Evolutionary conservation across 2,113 vertebrate species (phyloP).

Genomic region (Rhinogobius similis): DNA sequence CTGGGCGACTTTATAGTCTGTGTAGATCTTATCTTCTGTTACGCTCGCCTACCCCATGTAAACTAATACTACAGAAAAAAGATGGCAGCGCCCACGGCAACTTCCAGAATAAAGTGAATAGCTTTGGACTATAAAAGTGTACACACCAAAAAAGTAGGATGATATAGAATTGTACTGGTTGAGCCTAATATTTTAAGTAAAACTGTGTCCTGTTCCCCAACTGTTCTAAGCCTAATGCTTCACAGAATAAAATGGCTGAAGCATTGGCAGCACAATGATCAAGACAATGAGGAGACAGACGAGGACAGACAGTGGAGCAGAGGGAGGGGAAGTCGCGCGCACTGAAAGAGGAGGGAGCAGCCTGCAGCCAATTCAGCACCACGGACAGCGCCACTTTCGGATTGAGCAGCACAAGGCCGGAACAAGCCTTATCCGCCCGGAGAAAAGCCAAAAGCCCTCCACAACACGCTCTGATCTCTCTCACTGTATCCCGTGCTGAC

Average conservation of each 20-base stretch:
- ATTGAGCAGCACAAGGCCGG: constrained; percentile 61
- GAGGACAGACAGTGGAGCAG: constrained; percentile 6
- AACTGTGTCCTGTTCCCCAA: neutral
- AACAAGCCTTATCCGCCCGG: constrained; percentile 67
- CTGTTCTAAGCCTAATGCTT: neutral
- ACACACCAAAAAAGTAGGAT: no score
- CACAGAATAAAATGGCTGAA: constrained; percentile 12
- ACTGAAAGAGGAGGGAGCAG: constrained; percentile 37
- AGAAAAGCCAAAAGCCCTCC: constrained; percentile 68
- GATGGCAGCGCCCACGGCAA: no score
- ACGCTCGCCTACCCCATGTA: no score
- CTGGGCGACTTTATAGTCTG: no score
- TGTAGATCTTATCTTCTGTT: no score
- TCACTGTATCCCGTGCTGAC: constrained; percentile 22
- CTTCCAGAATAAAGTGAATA: no score
- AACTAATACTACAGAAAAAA: no score
- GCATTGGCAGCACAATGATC: constrained; percentile 20
- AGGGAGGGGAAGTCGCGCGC: constrained; percentile 2
- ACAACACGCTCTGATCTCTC: constrained; percentile 64
- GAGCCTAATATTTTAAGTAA: neutral
- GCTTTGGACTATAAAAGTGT: no score
- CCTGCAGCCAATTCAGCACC: constrained; percentile 63
- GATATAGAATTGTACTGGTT: no score
- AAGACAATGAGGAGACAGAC: constrained; percentile 26
- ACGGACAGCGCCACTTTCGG: constrained; percentile 53